These are phyloP conservation scores for Dryobotodes eremita DNA, from an alignment of 2,888 invertebrate genomes.

Conservation along the genomic window DNA sequence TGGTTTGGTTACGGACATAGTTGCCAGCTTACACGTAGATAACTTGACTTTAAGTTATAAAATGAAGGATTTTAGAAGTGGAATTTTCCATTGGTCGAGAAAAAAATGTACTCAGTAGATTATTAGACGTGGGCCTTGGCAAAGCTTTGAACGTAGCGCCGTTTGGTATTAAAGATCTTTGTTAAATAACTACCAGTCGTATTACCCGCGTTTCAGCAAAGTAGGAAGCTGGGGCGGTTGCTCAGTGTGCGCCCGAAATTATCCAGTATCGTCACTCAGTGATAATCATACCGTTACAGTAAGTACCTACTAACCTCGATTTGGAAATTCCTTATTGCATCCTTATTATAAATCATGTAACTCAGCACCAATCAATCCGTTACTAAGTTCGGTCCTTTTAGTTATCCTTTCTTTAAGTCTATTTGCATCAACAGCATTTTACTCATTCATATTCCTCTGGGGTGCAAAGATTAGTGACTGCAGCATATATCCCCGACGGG, in stretches of 20 bases:
- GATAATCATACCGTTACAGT: background rate
- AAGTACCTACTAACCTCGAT: background rate
- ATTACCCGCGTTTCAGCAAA: too few relatives aligned
- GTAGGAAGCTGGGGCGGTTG: background rate
- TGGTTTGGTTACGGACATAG: conserved; percentile 13
- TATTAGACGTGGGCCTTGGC: background rate
- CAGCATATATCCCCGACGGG: background rate
- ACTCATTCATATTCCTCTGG: background rate
- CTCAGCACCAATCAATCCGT: too few relatives aligned
- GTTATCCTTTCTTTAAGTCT: background rate
- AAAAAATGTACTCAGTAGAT: background rate
- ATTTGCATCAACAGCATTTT: conserved; percentile 2
- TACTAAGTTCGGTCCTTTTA: background rate
- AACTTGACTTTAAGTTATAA: background rate
- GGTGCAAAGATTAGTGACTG: conserved; percentile 8
- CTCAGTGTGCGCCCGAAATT: too few relatives aligned
- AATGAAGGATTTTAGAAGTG: background rate
- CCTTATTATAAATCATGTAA: background rate
- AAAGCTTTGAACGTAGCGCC: background rate
- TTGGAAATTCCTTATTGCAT: background rate
- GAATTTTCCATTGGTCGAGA: background rate
- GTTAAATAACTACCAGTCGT: background rate
- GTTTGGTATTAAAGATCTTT: background rate
- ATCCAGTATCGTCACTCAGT: background rate
- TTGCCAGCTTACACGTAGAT: background rate